Percentiles rank a stretch among this genome's conserved stretches.
Conservation (phyloP, 2,888 invertebrate genomes). For the Sinopyrophorus schimmeli region DNA sequence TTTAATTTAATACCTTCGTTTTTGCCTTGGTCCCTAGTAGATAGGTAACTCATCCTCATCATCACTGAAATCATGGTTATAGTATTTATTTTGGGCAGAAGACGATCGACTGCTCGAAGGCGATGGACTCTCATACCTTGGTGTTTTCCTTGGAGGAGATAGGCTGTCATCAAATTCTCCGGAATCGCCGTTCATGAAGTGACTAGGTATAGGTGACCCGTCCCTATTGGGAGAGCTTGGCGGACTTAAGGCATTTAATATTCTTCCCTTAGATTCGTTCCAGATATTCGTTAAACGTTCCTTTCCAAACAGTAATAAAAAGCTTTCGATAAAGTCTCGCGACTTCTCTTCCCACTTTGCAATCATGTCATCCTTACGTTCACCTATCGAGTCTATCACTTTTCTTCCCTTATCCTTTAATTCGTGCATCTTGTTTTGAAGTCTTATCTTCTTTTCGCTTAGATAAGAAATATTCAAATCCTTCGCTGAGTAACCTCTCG, state of each 20-base stretch:
- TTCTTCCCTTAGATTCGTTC: conserved; percentile 88
- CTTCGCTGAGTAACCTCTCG: conserved; percentile 96
- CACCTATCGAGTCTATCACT: conserved; percentile 80
- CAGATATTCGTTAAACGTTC: conserved; percentile 86
- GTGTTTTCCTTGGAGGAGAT: conserved; percentile 51
- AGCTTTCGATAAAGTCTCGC: conserved; percentile 94
- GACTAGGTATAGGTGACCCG: conserved; percentile 46
- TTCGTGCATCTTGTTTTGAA: conserved; percentile 97
- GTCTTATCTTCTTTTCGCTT: conserved; percentile 93
- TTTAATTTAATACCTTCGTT: no score
- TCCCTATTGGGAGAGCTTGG: conserved; percentile 71
- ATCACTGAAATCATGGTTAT: conserved; percentile 47
- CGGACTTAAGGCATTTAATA: conserved; percentile 90
- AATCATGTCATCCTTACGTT: conserved; percentile 86
- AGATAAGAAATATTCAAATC: conserved; percentile 98
- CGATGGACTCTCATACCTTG: conserved; percentile 49
- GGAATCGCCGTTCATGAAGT: conserved; percentile 47
- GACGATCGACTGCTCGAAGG: conserved; percentile 28
- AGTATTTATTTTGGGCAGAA: conserved; percentile 36
- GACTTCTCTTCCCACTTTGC: conserved; percentile 98
- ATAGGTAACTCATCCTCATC: conserved; percentile 44
- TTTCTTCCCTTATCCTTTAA: conserved; percentile 90
- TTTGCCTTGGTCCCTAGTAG: conserved; percentile 11
- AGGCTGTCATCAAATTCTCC: conserved; percentile 48
- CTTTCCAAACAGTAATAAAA: conserved; percentile 90